Percentiles rank a stretch among this genome's conserved stretches.
phyloP scores from a whole-genome alignment of 2,113 vertebrate genomes.

The Chloroceryle aenea region DNA sequence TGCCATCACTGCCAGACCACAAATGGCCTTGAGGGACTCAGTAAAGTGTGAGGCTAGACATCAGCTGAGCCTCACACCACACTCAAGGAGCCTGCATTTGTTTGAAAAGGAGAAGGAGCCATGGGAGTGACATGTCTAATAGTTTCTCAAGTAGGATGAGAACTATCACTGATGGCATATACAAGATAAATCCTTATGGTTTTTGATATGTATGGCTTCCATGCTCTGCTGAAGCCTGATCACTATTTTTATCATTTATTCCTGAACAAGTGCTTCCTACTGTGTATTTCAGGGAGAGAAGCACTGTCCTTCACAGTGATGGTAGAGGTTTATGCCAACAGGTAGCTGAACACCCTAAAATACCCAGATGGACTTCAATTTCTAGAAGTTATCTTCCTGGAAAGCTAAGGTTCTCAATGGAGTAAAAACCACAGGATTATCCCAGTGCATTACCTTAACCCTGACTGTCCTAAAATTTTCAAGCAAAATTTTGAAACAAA shows the following conservation, averaged over 20 bases:
- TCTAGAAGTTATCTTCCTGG: neutral
- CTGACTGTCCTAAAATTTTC: neutral
- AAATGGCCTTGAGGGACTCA: neutral
- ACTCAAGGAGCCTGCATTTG: neutral
- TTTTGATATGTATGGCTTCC: neutral
- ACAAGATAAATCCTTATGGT: neutral
- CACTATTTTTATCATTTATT: neutral
- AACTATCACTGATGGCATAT: neutral
- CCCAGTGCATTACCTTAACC: neutral
- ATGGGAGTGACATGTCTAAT: neutral
- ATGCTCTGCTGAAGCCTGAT: neutral
- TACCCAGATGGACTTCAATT: neutral
- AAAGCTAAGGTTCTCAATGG: neutral
- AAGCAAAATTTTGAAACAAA: neutral
- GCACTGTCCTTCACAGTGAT: neutral
- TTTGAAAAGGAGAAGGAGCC: neutral
- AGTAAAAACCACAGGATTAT: neutral
- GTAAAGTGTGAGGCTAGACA: neutral
- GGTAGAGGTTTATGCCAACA: accelerated
- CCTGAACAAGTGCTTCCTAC: neutral
- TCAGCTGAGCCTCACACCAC: neutral
- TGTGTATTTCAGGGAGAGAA: neutral
- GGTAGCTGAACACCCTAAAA: neutral
- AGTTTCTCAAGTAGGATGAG: neutral
- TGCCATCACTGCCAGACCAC: accelerated